Base-by-base conservation (phyloP, 1,140 invertebrate genomes). In the Protaetia brevitarsis region DNA sequence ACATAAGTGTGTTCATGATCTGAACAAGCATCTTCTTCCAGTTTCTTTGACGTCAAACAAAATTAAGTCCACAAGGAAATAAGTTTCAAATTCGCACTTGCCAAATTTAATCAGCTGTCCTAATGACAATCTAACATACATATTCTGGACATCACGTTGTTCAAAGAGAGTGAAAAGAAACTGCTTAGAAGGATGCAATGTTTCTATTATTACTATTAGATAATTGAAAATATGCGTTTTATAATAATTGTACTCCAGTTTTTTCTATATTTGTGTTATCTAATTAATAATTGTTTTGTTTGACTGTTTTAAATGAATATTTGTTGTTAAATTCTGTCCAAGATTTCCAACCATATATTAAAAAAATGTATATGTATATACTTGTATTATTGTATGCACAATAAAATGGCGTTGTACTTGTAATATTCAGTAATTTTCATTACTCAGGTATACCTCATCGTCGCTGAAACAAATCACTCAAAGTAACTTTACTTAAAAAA, bases 271-370 rank as follows among this genome's bases (percentile, higher is more conserved):
- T 58, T 66, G 57, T 61, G 51, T 66, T 66, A n/a, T n/a, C n/a
- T n/a, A 58, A 69, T 66, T 68, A 68, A 70, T 72, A 69, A 69
- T 75, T 72, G 69, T 74, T 72, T 76, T 71, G 68, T 72, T 76
- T 76, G 69, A 73, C 68, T 77, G 72, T 73, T 75, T 75, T 73
- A 68, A 71, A 71, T 62, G 60, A 73, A 71, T 75, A 78, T 78
- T 76, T 77, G 74, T 79, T 79, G 77, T 79, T 79, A 70, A 79
- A 79, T 78, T 79, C 75, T 79, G 77, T 79, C 77, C 76, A 79
- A 74, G 71, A 77, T 77, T 77, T 77, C 76, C 76, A 76, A 74
- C 73, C 73, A 74, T 77, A 75, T 76, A 71, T 77, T 76, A 74
- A 73, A 66, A 72, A 74, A 78, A 73, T 78, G 75, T 78, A 77